phyloP scores from a whole-genome alignment of 2,113 vertebrate genomes.

The Dipodomys spectabilis region DNA sequence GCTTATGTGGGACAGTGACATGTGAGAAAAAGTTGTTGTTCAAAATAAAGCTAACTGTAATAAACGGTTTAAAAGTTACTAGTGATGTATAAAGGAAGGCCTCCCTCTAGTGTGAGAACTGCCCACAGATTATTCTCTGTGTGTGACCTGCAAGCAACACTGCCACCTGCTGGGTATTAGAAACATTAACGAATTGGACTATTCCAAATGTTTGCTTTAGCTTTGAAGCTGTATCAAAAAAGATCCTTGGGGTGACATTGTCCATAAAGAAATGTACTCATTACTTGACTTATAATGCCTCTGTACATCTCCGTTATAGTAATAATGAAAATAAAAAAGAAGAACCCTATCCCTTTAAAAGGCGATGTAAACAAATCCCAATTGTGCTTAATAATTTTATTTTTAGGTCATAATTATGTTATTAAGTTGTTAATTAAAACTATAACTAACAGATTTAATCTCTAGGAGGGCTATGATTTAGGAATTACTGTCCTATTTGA shows the following conservation, averaged over 20 bases:
- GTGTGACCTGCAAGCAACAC: neutral
- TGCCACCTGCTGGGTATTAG: constrained; percentile 47
- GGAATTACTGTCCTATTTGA: constrained; percentile 22
- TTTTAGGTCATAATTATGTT: constrained; percentile 21
- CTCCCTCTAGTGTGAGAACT: neutral
- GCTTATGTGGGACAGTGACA: neutral
- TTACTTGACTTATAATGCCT: too few relatives aligned
- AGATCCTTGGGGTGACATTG: too few relatives aligned
- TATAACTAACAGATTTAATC: neutral
- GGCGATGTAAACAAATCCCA: neutral
- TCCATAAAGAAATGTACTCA: too few relatives aligned
- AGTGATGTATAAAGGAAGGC: neutral
- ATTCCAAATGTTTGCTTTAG: neutral
- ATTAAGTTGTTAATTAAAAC: neutral
- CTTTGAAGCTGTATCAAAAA: neutral
- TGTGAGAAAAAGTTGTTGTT: neutral
- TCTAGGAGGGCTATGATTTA: neutral
- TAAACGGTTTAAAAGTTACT: neutral
- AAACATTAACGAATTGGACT: constrained; percentile 18
- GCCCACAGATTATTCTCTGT: neutral
- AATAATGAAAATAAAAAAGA: too few relatives aligned
- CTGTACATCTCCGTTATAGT: too few relatives aligned
- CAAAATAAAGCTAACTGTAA: neutral
- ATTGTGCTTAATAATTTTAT: neutral
- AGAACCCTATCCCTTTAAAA: neutral